These are phyloP conservation scores for Scrobipalpa atriplicella DNA, from an alignment of 2,888 invertebrate species.

Conservation along the genomic window DNA sequence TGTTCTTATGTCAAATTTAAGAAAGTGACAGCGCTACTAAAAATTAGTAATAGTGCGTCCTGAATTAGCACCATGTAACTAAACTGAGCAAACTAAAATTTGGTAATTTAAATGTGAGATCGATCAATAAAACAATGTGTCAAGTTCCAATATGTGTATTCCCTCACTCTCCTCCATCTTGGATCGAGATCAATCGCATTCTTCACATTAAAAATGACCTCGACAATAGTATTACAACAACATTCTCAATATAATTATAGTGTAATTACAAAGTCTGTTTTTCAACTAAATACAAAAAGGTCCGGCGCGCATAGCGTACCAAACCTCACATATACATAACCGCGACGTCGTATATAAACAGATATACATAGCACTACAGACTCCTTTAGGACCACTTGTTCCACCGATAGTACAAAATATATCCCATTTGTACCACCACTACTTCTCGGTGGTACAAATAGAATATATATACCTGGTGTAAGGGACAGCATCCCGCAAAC, in stretches of 20 bases:
- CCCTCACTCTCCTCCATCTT: constrained; percentile 41
- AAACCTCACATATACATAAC: constrained; percentile 71
- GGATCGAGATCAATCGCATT: constrained; percentile 78
- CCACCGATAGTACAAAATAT: too few relatives aligned
- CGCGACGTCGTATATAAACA: constrained; percentile 54
- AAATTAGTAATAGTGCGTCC: too few relatives aligned
- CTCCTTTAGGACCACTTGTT: too few relatives aligned
- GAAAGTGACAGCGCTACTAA: too few relatives aligned
- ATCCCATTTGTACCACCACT: too few relatives aligned
- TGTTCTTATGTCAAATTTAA: too few relatives aligned
- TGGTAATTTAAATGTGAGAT: too few relatives aligned
- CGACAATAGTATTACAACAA: constrained; percentile 68
- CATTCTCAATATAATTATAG: constrained; percentile 65
- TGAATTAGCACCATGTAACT: too few relatives aligned
- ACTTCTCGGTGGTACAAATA: too few relatives aligned
- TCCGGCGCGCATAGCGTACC: constrained; percentile 74
- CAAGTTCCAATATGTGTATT: constrained; percentile 80
- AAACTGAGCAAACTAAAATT: too few relatives aligned
- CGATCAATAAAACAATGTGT: constrained; percentile 42
- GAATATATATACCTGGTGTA: too few relatives aligned
- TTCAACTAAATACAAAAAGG: constrained; percentile 78
- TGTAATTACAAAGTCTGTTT: constrained; percentile 78
- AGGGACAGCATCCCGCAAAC: too few relatives aligned
- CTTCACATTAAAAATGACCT: constrained; percentile 78
- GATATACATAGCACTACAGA: constrained; percentile 74